Evolutionary conservation across 2,888 invertebrate species (phyloP), one percentile per base, ranked within the genome.

Genomic region (Leptinotarsa peninsularis): DNA sequence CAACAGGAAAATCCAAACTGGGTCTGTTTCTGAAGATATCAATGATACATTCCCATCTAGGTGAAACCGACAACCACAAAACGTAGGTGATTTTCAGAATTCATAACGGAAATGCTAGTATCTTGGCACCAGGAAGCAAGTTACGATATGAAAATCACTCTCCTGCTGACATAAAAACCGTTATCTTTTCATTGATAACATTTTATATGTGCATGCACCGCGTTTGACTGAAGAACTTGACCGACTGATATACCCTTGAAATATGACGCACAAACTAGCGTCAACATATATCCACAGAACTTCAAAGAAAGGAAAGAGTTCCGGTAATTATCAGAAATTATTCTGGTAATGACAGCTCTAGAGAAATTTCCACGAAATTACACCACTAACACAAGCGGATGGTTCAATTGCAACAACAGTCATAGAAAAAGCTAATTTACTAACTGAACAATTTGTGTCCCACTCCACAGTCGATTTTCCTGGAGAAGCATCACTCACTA

Each of bases 11-110:
- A 43, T 43, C 10, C 43, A 43, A 7, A 43, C 2, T 43, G 43
- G 2, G 10, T 33, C 5, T 33, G 2, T 33, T 33, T 33, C 1
- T 43, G 43, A 43, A 43, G 43, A 43, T 43, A 43, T 3, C 43
- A 43, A 10, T 43, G 17, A 52, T 52, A 13, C 0, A 15, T 58
- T 15, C 21, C 3, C 23, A 15, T 58, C 21, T 58, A 58, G 58
- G 58, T 58, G 23, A 21, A 58, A 23, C 58, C 18, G 15, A 58
- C 21, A 14, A 58, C 10, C 18, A 58, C 21, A 58, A 58, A 58
- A 23, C 58, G 58, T 58, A 58, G 58, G 58, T 58, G 58, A 58
- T 58, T 58, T 58, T 14, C 58, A 58, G 58, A 58, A 58, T 58
- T 21, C 10, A 58, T 14, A 58, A 15, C 23, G 58, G 58, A 58